Base-by-base conservation (phyloP, 2,113 vertebrate genomes). In the Catharus fuscescens region DNA sequence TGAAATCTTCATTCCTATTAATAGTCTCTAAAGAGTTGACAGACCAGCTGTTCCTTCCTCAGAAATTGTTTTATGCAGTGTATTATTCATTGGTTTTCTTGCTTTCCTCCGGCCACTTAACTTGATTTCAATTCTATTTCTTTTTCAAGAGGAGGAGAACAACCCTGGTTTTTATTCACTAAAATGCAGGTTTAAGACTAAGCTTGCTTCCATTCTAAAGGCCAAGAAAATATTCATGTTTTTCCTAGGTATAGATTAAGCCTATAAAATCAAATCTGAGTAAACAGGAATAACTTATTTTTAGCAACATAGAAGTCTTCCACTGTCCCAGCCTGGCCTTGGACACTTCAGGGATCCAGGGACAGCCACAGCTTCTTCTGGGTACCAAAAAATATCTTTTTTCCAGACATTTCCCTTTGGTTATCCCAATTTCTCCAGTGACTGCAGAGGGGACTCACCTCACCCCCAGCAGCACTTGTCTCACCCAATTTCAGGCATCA, bases 21-120 rank as follows among this genome's bases (percentile, higher is more conserved):
- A 92, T 80, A 95, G 85, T 80, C 59, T 77, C 59, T 59, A 17
- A 69, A 93, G 67, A 88, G 15, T 18, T 92, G 87, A 82, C 87
- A 94, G 80, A 82, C 36, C 93, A 95, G 85, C 71, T 96, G 93
- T 88, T 97, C 64, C 38, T 80, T 70, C 79, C 69, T 92, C 81
- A 83, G 34, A 90, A 96, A 93, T 4, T 83, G 64, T 88, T 92
- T 72, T 42, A 19, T 88, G 34, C 66, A 50, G 52, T 66, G 29
- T 31, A 53, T 93, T 86, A 86, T 92, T 88, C 54, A 70, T 79
- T 65, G 70, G 34, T 69, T 95, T 91, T 42, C 62, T 69, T 66
- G 25, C 21, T 92, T 83, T 95, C 79, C 60, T 88, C 82, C 74
- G 52, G 64, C 34, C 6, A 0, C 64, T 77, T 67, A 52, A 34